phyloP scores from a whole-genome alignment of 2,888 invertebrate species.

The Neelides folsomi region DNA sequence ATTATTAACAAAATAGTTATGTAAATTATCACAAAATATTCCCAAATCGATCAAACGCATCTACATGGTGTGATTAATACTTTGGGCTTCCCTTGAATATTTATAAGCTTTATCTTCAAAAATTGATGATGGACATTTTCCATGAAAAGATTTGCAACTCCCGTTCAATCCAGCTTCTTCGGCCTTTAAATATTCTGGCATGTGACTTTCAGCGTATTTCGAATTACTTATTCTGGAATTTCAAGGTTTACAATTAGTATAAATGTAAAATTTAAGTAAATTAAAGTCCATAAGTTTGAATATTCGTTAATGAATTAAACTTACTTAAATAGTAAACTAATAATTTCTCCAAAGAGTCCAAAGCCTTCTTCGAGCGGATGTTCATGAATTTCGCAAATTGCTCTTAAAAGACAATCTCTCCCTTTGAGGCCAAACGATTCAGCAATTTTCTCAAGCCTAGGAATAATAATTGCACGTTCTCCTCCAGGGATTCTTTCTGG shows the following conservation, averaged over 20 bases:
- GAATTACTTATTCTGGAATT: slow-evolving; percentile 25
- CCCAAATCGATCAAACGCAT: no score
- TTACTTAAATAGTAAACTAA: slow-evolving; percentile 30
- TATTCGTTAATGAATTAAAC: no score
- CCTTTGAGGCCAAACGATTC: slow-evolving; percentile 21
- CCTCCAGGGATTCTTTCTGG: slow-evolving; percentile 28
- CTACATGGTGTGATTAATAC: no score
- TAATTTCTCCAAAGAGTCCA: slow-evolving; percentile 29
- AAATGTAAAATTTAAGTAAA: not conserved
- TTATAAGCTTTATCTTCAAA: no score
- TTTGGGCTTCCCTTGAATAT: no score
- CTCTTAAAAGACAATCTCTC: slow-evolving; percentile 22
- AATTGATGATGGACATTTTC: no score
- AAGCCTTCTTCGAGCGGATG: slow-evolving; percentile 23
- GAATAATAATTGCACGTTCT: slow-evolving; percentile 26
- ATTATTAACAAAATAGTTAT: no score
- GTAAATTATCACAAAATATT: no score
- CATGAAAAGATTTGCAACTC: no score
- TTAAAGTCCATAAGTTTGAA: not conserved
- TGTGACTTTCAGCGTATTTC: slow-evolving; percentile 23
- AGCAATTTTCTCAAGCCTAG: slow-evolving; percentile 22
- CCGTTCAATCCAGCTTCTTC: slow-evolving; percentile 26
- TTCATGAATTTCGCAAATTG: slow-evolving; percentile 31
- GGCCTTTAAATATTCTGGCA: slow-evolving; percentile 27
- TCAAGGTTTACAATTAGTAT: not conserved